A percentile compares a stretch with the other conserved stretches of the same genome.
Conservation (phyloP, 1,140 invertebrate genomes). For the Tetraneura akinire region DNA sequence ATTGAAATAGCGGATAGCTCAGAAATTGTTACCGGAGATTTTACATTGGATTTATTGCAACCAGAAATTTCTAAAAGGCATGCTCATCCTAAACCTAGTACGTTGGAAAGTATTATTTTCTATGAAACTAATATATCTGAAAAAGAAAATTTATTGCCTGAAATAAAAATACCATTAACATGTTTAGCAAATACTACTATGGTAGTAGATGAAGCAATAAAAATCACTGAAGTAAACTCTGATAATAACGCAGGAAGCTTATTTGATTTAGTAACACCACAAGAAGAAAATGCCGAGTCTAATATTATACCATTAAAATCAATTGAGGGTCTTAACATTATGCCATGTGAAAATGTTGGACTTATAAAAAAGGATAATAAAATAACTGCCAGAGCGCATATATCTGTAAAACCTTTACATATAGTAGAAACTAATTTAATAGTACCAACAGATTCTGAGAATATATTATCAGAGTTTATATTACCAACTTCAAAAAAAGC, state of each 20-base stretch:
- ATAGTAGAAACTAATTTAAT: constrained; percentile 53
- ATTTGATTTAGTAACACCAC: constrained; percentile 7
- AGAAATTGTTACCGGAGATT: constrained; percentile 19
- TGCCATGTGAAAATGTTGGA: constrained; percentile 49
- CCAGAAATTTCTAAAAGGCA: neutral
- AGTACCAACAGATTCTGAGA: constrained; percentile 54
- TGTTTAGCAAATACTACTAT: constrained; percentile 57
- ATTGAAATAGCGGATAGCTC: neutral
- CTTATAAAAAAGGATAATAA: constrained; percentile 55
- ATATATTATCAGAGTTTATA: constrained; percentile 52
- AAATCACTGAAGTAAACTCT: constrained; percentile 54
- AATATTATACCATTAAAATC: constrained; percentile 32
- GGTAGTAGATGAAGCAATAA: constrained; percentile 54
- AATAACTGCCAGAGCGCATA: constrained; percentile 56
- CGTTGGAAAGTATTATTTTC: constrained; percentile 51
- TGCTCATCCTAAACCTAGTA: constrained; percentile 5
- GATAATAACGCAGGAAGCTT: constrained; percentile 54
- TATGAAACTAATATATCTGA: constrained; percentile 59
- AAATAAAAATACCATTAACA: constrained; percentile 54
- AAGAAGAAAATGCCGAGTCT: constrained; percentile 47
- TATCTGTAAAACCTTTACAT: constrained; percentile 52
- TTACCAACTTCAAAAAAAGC: constrained; percentile 54
- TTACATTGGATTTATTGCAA: constrained; percentile 1
- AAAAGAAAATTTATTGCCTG: constrained; percentile 58
- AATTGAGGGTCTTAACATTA: neutral